Evolutionary conservation across 2,888 invertebrate species (phyloP).

Genomic region (Apomyelois bistriatella): DNA sequence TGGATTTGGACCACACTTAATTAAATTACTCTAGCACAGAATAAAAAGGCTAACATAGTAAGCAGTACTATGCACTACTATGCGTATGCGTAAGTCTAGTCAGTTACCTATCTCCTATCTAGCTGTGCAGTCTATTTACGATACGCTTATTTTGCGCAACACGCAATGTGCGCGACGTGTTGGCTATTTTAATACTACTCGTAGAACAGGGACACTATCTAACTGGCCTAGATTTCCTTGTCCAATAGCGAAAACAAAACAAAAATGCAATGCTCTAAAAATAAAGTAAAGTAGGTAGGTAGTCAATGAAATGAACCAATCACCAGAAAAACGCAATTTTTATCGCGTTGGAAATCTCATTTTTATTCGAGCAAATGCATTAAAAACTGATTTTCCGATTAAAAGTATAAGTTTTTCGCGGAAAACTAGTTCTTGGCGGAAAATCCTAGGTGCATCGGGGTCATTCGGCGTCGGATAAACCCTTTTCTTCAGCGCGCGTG

Average conservation of each 20-base stretch:
- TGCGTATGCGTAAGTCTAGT: too few relatives aligned
- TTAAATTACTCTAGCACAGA: too few relatives aligned
- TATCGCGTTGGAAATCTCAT: constrained; percentile 5
- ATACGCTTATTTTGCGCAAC: constrained; percentile 55
- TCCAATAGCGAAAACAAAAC: constrained; percentile 34
- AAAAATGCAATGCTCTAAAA: constrained; percentile 4
- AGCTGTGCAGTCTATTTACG: constrained; percentile 51
- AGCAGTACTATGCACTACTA: too few relatives aligned
- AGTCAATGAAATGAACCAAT: constrained; percentile 12
- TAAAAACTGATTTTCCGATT: constrained; percentile 17
- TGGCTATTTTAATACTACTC: constrained; percentile 42
- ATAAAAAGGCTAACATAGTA: too few relatives aligned
- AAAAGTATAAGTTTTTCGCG: constrained; percentile 38
- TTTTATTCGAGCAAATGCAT: not conserved
- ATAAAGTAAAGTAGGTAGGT: constrained; percentile 8
- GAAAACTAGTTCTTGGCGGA: constrained; percentile 63
- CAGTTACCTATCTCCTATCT: constrained; percentile 2
- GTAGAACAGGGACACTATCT: constrained; percentile 48
- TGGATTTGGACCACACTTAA: too few relatives aligned
- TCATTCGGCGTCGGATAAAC: constrained; percentile 77
- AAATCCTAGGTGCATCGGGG: constrained; percentile 70
- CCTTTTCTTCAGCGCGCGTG: constrained; percentile 80
- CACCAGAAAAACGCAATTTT: constrained; percentile 16
- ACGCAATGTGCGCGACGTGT: constrained; percentile 44
- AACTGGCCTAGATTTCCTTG: constrained; percentile 62